Evolutionary conservation across 2,113 vertebrate species (phyloP).

Genomic region (Prionailurus viverrinus): DNA sequence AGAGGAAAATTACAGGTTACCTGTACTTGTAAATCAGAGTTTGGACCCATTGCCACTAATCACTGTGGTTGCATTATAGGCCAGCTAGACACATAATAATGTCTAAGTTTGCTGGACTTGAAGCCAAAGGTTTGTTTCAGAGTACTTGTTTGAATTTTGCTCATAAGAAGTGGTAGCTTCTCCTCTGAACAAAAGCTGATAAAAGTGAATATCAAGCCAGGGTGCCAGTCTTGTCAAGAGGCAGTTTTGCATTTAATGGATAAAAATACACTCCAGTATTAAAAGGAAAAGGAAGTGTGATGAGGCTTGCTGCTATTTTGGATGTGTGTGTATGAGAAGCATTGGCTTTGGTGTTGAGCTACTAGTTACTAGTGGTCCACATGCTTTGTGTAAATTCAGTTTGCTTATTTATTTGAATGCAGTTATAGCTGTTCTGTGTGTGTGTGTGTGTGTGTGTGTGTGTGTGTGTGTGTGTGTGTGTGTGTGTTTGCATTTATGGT

Average conservation of each 20-base stretch:
- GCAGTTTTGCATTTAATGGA: conserved; percentile 29
- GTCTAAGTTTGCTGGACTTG: background rate
- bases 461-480: too few relatives aligned
- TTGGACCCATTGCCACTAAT: background rate
- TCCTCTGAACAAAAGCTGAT: conserved; percentile 8
- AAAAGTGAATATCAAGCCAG: conserved; percentile 5
- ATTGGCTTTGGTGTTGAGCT: background rate
- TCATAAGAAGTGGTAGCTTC: background rate
- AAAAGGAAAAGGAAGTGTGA: background rate
- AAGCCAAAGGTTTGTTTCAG: background rate
- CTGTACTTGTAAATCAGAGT: conserved; percentile 18
- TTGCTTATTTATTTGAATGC: conserved; percentile 39
- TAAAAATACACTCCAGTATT: background rate
- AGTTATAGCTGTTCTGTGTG: background rate
- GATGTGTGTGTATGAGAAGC: background rate
- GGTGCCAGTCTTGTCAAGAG: background rate
- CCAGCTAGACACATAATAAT: background rate
- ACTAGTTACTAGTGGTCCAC: background rate
- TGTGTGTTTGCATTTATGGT: background rate
- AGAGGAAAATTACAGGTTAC: background rate
- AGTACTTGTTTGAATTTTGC: background rate
- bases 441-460: too few relatives aligned
- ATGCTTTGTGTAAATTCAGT: conserved; percentile 54
- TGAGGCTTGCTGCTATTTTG: background rate
- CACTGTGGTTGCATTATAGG: background rate